Conservation (phyloP, 2,113 vertebrate species). For the Hippolais icterina region DNA sequence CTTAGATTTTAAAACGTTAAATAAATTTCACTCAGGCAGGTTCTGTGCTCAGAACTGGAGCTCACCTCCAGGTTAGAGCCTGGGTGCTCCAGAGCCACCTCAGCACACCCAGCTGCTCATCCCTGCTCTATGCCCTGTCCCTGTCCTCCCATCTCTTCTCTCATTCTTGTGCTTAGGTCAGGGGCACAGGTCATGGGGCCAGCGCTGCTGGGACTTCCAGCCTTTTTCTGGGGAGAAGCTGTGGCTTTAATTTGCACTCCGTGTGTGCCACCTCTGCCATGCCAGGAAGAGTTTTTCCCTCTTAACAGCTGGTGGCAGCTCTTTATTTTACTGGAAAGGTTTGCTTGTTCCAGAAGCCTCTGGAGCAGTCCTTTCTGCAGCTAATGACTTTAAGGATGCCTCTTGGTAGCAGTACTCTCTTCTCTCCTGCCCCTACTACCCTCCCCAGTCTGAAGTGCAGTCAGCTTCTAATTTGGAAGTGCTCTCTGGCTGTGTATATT, state of each 20-base stretch:
- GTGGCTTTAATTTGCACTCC: not conserved
- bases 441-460: not conserved
- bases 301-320: not conserved
- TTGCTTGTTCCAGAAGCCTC: not conserved
- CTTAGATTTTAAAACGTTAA: not conserved
- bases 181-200: not conserved
- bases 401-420: not conserved
- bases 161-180: not conserved
- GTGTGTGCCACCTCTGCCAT: not conserved
- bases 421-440: not conserved
- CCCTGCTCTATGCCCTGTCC: not conserved
- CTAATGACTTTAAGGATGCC: not conserved
- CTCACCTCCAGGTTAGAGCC: fast-evolving
- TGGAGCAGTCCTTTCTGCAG: not conserved
- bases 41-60: not conserved
- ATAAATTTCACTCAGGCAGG: not conserved
- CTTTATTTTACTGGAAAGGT: not conserved
- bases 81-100: not conserved
- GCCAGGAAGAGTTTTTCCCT: not conserved
- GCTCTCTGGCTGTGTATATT: not conserved
- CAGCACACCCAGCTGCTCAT: not conserved
- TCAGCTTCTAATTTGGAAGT: not conserved
- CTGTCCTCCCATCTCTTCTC: not conserved
- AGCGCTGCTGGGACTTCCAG: not conserved
- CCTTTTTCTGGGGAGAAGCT: not conserved